phyloP scores from a whole-genome alignment of 30 jellyfish, hydroid and myxozoan species.

The Hydra vulgaris region DNA sequence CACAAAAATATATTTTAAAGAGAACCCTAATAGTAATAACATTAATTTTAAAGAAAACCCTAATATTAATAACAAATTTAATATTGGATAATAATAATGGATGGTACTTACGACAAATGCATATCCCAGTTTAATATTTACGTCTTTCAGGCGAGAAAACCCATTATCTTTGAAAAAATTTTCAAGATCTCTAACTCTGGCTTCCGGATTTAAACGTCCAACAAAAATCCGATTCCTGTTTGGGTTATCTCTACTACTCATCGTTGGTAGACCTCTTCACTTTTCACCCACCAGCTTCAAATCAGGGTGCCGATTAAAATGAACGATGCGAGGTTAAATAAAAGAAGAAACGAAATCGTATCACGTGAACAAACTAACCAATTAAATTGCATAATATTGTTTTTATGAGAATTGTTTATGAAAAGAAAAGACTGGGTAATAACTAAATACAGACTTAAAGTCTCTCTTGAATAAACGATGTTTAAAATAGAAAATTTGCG shows the following conservation, averaged over 20 bases:
- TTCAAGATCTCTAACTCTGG: constrained; percentile 86
- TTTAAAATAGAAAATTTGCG: no score
- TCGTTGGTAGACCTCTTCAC: not conserved
- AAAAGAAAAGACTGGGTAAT: not conserved
- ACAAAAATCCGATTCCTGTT: constrained; percentile 51
- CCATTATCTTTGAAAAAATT: constrained; percentile 88
- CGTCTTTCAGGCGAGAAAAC: constrained; percentile 64
- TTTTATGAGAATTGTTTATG: not conserved
- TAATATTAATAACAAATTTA: not conserved
- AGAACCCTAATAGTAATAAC: no score
- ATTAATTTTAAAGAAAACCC: no score
- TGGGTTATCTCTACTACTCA: constrained; percentile 9
- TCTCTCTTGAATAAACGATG: no score
- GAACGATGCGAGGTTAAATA: not conserved
- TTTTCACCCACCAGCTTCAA: constrained; percentile 1
- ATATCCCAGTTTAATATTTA: constrained; percentile 73
- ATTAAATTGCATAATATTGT: not conserved
- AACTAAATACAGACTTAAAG: not conserved
- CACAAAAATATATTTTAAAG: no score
- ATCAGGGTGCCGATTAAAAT: not conserved
- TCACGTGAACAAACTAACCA: not conserved
- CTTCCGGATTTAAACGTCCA: constrained; percentile 82
- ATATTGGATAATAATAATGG: not conserved
- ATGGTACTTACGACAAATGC: constrained; percentile 79
- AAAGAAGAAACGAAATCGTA: not conserved